These are phyloP conservation scores for Oithona nana DNA, from an alignment of 2,888 invertebrate genomes.

Conservation along the genomic window DNA sequence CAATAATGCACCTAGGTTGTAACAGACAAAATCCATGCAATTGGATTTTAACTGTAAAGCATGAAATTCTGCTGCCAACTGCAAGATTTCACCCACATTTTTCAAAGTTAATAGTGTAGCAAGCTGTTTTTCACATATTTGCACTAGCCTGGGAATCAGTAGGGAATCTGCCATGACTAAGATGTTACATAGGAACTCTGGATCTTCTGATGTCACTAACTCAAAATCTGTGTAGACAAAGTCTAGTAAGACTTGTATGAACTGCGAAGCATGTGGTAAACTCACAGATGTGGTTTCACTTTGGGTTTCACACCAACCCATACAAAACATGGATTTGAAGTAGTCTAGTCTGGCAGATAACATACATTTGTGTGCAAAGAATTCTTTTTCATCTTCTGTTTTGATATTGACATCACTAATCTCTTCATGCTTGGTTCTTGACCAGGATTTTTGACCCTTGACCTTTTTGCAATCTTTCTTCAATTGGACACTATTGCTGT, in stretches of 20 bases:
- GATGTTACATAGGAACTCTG: constrained; percentile 8
- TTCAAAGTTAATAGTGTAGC: background rate
- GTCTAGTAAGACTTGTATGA: background rate
- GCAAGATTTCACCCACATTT: constrained; percentile 8
- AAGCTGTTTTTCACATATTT: constrained; percentile 8
- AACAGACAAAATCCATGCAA: constrained; percentile 2
- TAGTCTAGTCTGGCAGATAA: background rate
- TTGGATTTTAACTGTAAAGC: background rate
- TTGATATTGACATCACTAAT: background rate
- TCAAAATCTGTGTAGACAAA: constrained; percentile 1
- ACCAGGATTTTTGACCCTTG: background rate
- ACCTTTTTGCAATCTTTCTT: background rate
- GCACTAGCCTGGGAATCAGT: background rate
- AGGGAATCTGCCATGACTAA: constrained; percentile 6
- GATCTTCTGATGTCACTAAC: background rate
- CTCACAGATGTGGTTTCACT: background rate
- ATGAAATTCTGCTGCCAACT: background rate
- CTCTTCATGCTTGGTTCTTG: background rate
- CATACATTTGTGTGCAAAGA: constrained; percentile 1
- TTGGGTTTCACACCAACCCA: background rate
- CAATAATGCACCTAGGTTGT: background rate
- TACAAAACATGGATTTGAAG: background rate
- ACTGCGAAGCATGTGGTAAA: background rate
- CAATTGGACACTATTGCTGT: background rate
- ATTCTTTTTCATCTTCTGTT: constrained; percentile 1